phyloP scores from a whole-genome alignment of 2,797 vertebrate species.

The Pantherophis vulpinus region DNA sequence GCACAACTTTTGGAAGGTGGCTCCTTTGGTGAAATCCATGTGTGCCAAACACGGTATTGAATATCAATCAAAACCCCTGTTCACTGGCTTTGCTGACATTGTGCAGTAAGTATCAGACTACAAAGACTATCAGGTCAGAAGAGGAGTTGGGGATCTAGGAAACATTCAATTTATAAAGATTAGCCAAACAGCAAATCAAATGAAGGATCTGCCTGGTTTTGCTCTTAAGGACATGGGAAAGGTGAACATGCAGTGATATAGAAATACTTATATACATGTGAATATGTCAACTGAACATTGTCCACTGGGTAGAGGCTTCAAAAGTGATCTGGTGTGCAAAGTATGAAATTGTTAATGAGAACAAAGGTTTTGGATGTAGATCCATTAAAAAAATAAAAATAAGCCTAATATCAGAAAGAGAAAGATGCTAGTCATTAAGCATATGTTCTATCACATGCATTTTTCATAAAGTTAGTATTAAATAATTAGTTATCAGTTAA shows the following conservation, averaged over 20 bases:
- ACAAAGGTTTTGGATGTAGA: background rate
- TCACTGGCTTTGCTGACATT: slow-evolving; percentile 46
- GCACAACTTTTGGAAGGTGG: slow-evolving; percentile 51
- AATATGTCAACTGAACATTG: background rate
- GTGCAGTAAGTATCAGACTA: slow-evolving; percentile 37
- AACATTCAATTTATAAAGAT: background rate
- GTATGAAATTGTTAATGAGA: background rate
- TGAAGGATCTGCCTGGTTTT: background rate
- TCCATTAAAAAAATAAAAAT: background rate
- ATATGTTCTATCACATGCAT: too few relatives aligned
- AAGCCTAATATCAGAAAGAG: background rate
- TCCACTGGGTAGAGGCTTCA: background rate
- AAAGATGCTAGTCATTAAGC: background rate
- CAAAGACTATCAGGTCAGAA: background rate
- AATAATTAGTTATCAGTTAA: too few relatives aligned
- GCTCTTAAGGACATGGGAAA: background rate
- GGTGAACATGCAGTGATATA: background rate
- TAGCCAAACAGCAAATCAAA: background rate
- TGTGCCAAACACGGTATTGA: slow-evolving; percentile 51
- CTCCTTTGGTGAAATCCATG: slow-evolving; percentile 48
- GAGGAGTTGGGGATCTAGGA: background rate
- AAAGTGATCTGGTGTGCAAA: background rate
- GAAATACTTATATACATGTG: background rate
- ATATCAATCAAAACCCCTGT: slow-evolving; percentile 46
- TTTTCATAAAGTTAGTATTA: too few relatives aligned